Evolutionary conservation across 1,140 invertebrate genomes (phyloP), one percentile per base, ranked within the genome.

Genomic region (Delia radicum): DNA sequence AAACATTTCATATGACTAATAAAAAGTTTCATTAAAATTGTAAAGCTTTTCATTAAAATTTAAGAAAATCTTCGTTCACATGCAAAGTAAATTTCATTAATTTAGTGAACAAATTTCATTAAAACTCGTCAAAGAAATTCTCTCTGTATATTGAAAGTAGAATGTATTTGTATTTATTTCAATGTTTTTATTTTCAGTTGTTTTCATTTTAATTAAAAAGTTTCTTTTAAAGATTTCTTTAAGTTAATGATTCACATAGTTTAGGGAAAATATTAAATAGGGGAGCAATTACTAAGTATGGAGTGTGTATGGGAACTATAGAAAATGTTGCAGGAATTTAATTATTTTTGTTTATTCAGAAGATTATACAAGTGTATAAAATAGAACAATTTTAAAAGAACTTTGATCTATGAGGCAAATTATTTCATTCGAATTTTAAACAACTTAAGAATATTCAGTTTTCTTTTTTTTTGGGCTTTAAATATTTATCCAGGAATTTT

Each of bases 161-260:
- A 37, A 37, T 37, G 33, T 37, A 13, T 12, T 12, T 37, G 33
- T 37, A 37, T 37, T 6, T 65, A 29, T 65, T 29, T 28, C 6
- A 63, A 10, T 42, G 37, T 33, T 69, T 27, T 31, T 31, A 10
- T 8, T 69, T 37, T n/a, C n/a, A n/a, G n/a, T 37, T 29, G 27
- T 18, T 69, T 33, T 12, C 65, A 31, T 69, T 37, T n/a, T 69
- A 69, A 69, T 69, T 69, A 69, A 69, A 69, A 69, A 69, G 65
- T 69, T 69, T 37, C 31, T 67, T 31, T 67, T 15, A 33, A 37
- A 24, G 31, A 24, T 67, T 37, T 55, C 18, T 55, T 24, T 21
- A 55, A 21, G 48, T 10, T 21, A 55, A 55, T 55, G 48, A 55
- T 55, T 55, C 48, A 55, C 24, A 55, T 55, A 55, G 48, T 55